These are phyloP conservation scores for Cheilosia vernalis DNA, from an alignment of 2,888 invertebrate genomes.

Conservation along the genomic window DNA sequence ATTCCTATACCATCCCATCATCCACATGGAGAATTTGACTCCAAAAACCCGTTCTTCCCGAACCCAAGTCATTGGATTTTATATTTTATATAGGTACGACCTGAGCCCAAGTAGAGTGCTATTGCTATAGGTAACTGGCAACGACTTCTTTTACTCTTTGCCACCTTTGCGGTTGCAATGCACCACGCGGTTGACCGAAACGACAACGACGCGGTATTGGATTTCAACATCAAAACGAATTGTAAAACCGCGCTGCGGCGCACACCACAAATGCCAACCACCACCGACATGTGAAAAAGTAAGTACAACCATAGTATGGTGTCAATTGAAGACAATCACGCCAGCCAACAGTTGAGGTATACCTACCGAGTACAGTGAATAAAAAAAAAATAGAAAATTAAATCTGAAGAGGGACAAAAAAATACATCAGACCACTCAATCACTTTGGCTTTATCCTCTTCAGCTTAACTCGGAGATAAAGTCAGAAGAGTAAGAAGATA, in stretches of 20 bases:
- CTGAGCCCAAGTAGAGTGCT: background rate
- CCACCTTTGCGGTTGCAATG: constrained; percentile 34
- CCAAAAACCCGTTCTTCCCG: constrained; percentile 58
- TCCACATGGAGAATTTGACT: constrained; percentile 40
- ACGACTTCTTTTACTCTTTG: constrained; percentile 19
- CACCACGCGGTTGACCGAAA: constrained; percentile 66
- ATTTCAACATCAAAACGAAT: constrained; percentile 65
- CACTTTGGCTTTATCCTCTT: constrained; percentile 65
- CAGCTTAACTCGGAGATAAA: constrained; percentile 52
- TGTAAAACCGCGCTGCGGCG: constrained; percentile 63
- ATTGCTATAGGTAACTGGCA: constrained; percentile 20
- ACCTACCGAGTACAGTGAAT: background rate
- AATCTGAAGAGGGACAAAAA: constrained; percentile 26
- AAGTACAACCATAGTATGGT: constrained; percentile 17
- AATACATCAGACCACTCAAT: constrained; percentile 65
- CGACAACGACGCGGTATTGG: constrained; percentile 44
- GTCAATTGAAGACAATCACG: constrained; percentile 63
- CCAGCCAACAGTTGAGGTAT: background rate
- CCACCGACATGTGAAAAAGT: constrained; percentile 32
- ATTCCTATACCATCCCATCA: constrained; percentile 39
- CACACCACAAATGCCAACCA: constrained; percentile 62
- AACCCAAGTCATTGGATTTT: constrained; percentile 55
- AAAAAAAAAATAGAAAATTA: constrained; percentile 31
- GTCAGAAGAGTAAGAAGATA: constrained; percentile 29
- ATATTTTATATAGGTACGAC: constrained; percentile 37